A percentile compares a stretch with the other conserved stretches of the same genome.
Conservation (phyloP, 2,888 invertebrate species). For the Hyppa rectilinea region DNA sequence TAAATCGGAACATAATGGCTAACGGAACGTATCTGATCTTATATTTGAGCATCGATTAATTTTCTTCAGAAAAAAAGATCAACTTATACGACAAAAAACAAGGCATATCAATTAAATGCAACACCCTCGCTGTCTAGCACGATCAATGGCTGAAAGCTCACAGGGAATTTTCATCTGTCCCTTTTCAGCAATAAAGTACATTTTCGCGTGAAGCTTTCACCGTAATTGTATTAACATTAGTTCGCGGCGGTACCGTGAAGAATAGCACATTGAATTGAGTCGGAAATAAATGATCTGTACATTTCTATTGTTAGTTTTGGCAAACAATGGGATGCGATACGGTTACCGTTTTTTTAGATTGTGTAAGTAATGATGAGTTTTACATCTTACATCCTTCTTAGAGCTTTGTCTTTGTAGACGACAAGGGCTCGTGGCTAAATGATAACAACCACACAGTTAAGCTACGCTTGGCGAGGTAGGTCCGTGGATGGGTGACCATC, state of each 20-base stretch:
- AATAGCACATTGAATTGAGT: constrained; percentile 64
- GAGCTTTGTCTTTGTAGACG: constrained; percentile 33
- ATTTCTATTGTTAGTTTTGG: constrained; percentile 70
- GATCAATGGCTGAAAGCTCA: background rate
- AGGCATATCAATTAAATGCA: constrained; percentile 77
- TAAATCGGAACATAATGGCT: constrained; percentile 77
- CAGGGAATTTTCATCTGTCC: constrained; percentile 19
- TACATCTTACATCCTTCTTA: constrained; percentile 57
- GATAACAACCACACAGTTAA: background rate
- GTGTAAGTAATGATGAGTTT: constrained; percentile 63
- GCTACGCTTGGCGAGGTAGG: background rate
- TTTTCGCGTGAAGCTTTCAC: constrained; percentile 28
- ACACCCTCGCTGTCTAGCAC: constrained; percentile 52
- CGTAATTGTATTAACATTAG: constrained; percentile 59
- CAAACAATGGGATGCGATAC: constrained; percentile 64
- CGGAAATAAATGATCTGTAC: constrained; percentile 70
- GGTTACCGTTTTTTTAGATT: constrained; percentile 63
- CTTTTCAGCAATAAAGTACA: background rate
- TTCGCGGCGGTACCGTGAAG: constrained; percentile 63
- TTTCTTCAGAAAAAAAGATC: constrained; percentile 68
- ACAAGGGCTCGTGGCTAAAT: background rate
- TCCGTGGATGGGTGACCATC: background rate
- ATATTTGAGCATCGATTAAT: constrained; percentile 81
- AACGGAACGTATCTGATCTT: constrained; percentile 77
- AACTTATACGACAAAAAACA: constrained; percentile 74